phyloP scores from a whole-genome alignment of 2,797 vertebrate species.

The Kryptolebias ocellatus region DNA sequence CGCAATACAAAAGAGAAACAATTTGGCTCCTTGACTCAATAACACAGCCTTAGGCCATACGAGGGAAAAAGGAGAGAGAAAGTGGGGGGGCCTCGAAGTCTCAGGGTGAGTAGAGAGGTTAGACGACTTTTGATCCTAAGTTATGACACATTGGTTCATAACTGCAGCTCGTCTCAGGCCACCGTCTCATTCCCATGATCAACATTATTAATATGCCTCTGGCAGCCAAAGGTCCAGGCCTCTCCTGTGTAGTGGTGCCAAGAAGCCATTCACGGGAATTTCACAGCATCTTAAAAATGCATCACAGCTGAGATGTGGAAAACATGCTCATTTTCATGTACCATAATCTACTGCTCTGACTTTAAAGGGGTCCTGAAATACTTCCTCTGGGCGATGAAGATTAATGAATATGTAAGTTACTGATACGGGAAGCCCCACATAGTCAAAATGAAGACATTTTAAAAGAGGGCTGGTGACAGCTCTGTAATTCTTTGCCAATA shows the following conservation, averaged over 20 bases:
- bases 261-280: conserved; percentile 74
- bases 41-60: conserved; percentile 76
- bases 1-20: conserved; percentile 85
- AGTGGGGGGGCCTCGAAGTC: conserved; percentile 54
- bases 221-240: conserved; percentile 71
- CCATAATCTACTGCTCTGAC: conserved; percentile 65
- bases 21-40: conserved; percentile 83
- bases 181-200: conserved; percentile 75
- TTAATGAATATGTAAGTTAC: conserved; percentile 70
- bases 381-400: conserved; percentile 36
- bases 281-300: conserved; percentile 77
- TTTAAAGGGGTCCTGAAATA: conserved; percentile 46
- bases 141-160: conserved; percentile 80
- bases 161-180: conserved; percentile 67
- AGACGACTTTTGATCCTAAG: conserved; percentile 77
- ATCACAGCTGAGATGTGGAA: conserved; percentile 71
- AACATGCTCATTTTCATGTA: conserved; percentile 69
- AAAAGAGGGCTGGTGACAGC: conserved; percentile 57
- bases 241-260: conserved; percentile 75
- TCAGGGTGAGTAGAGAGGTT: conserved; percentile 73
- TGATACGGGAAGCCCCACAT: conserved; percentile 39
- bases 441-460: conserved; percentile 53
- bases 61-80: conserved; percentile 55
- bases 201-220: conserved; percentile 77
- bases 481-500: conserved; percentile 54